phyloP scores from a whole-genome alignment of 2,888 invertebrate species.

The Drosophila percnosoma region DNA sequence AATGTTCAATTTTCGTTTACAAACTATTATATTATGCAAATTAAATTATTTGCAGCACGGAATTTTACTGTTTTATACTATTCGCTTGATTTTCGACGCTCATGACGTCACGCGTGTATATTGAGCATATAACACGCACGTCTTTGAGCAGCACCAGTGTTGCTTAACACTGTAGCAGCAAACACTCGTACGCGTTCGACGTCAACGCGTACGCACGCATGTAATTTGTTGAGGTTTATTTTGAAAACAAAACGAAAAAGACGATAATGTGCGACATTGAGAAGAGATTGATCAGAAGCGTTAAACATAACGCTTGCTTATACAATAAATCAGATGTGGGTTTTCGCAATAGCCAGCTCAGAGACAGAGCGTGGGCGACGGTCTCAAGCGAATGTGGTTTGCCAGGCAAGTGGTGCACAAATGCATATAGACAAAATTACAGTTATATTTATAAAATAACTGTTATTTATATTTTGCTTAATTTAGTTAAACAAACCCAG shows the following conservation, averaged over 20 bases:
- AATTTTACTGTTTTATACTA: not conserved
- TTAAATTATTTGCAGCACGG: not conserved
- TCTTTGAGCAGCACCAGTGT: slow-evolving; percentile 14
- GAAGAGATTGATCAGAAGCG: slow-evolving; percentile 24
- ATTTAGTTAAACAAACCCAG: slow-evolving; percentile 35
- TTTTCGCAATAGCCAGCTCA: slow-evolving; percentile 22
- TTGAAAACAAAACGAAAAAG: slow-evolving; percentile 4
- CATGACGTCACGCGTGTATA: slow-evolving; percentile 2
- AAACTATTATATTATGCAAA: not conserved
- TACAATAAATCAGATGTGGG: slow-evolving; percentile 30
- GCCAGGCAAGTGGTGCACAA: slow-evolving; percentile 29
- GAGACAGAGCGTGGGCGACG: slow-evolving; percentile 34
- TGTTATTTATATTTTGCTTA: not conserved
- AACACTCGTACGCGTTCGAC: slow-evolving; percentile 8
- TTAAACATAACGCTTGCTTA: slow-evolving; percentile 38
- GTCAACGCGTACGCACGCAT: slow-evolving; percentile 30
- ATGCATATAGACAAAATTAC: not conserved
- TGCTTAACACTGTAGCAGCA: slow-evolving; percentile 16
- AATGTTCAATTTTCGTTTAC: not conserved
- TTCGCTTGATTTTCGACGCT: not conserved
- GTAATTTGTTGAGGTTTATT: not conserved
- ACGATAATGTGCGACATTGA: slow-evolving; percentile 24
- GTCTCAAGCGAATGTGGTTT: slow-evolving; percentile 36
- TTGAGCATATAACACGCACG: slow-evolving; percentile 18
- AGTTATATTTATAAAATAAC: not conserved